Percentiles rank a stretch among this genome's conserved stretches.
These are phyloP conservation scores for Gnatocerus cornutus DNA, from an alignment of 2,888 invertebrate species.

Conservation along the genomic window DNA sequence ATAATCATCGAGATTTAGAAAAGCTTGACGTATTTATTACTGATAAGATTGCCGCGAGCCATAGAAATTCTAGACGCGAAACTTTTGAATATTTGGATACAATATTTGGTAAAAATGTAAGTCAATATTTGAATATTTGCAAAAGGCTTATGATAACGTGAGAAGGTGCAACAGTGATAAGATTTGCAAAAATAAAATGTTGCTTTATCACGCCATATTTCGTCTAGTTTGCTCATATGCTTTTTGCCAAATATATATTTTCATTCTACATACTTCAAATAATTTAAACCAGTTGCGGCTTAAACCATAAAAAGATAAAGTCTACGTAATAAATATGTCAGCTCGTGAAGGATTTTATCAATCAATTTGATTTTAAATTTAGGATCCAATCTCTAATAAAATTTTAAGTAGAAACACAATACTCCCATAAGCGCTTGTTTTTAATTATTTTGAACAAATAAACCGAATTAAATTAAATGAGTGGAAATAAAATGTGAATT, in stretches of 20 bases:
- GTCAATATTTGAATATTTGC: neutral
- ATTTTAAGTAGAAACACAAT: neutral
- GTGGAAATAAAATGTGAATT: neutral
- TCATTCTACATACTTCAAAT: neutral
- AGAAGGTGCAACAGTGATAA: constrained; percentile 11
- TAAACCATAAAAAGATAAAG: neutral
- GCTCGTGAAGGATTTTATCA: neutral
- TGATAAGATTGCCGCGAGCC: neutral
- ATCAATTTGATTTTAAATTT: neutral
- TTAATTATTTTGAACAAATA: constrained; percentile 2
- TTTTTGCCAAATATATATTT: too few relatives aligned
- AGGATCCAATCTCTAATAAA: neutral
- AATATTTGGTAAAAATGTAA: neutral
- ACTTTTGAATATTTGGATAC: neutral
- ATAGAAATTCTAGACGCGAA: neutral
- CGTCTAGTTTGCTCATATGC: too few relatives aligned
- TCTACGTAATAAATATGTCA: neutral
- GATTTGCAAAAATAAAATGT: neutral
- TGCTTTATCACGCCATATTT: too few relatives aligned
- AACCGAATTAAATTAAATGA: neutral
- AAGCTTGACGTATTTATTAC: neutral
- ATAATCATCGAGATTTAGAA: constrained; percentile 2
- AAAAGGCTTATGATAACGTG: constrained; percentile 10
- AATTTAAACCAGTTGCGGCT: neutral
- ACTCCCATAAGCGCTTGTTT: neutral